phyloP scores from a whole-genome alignment of 2,113 vertebrate genomes.

The Hoplias malabaricus region DNA sequence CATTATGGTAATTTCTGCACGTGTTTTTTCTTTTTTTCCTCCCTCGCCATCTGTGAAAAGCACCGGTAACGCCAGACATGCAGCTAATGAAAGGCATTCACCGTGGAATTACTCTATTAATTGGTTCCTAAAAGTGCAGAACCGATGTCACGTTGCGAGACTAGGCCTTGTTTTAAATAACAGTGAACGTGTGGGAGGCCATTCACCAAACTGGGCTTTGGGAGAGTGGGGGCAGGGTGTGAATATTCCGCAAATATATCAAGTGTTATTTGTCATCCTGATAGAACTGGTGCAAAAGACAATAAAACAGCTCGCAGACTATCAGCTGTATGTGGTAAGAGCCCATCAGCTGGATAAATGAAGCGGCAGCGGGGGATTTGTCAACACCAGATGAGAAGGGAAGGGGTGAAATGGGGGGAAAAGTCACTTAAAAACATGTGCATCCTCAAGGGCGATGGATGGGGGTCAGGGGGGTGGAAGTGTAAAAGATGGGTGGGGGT shows the following conservation, averaged over 20 bases:
- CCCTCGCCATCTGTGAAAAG: conserved; percentile 16
- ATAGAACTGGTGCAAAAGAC: conserved; percentile 13
- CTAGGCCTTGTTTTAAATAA: neutral
- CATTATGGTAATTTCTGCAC: neutral
- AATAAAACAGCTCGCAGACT: conserved; percentile 33
- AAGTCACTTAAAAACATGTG: conserved; percentile 10
- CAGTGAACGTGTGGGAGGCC: neutral
- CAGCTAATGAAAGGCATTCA: neutral
- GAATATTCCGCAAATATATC: neutral
- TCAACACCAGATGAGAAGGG: conserved; percentile 32
- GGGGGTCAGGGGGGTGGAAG: conserved; percentile 5
- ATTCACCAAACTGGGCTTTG: neutral
- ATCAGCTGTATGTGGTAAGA: conserved; percentile 4
- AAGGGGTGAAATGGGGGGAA: conserved; percentile 20
- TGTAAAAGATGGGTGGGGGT: too few species aligned
- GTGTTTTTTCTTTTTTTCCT: conserved; percentile 11
- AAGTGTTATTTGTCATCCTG: neutral
- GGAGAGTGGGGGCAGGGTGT: neutral
- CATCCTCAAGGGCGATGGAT: conserved; percentile 22
- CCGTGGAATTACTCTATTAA: neutral
- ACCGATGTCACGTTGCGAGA: neutral
- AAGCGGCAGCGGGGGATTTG: conserved; percentile 28
- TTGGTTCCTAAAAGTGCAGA: neutral
- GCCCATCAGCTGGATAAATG: conserved; percentile 39
- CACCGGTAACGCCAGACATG: neutral